Conservation (phyloP, 1,140 invertebrate genomes). For the Calliphora vicina region DNA sequence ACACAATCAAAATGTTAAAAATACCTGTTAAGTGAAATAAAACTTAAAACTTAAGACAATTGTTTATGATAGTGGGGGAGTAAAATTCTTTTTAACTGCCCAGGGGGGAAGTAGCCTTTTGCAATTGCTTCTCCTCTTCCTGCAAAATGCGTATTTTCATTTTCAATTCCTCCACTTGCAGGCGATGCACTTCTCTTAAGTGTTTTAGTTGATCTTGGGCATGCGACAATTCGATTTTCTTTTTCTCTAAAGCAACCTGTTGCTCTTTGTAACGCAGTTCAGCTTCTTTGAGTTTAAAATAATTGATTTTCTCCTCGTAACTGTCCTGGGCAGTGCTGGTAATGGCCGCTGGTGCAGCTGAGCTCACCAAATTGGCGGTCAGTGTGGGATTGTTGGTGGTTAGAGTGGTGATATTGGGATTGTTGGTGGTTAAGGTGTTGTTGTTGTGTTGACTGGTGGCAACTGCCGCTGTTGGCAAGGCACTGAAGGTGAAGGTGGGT, state of each 20-base stretch:
- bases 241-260: conserved; percentile 54
- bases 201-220: conserved; percentile 60
- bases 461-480: conserved; percentile 44
- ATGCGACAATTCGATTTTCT: conserved; percentile 57
- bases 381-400: background rate
- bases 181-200: conserved; percentile 55
- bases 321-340: conserved; percentile 38
- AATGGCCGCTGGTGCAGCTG: background rate
- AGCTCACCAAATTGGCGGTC: background rate
- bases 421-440: background rate
- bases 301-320: conserved; percentile 60
- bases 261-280: conserved; percentile 59
- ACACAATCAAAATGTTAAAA: no score
- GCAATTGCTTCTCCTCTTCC: conserved; percentile 59
- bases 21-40: background rate
- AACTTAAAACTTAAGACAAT: no score
- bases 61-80: no score
- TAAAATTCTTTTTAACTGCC: background rate
- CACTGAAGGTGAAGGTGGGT: conserved; percentile 57
- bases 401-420: conserved; percentile 21
- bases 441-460: background rate
- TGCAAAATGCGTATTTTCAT: conserved; percentile 61
- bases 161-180: conserved; percentile 58
- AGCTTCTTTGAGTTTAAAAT: conserved; percentile 57
- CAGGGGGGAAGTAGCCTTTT: conserved; percentile 37